Evolutionary conservation across 2,113 vertebrate genomes (phyloP).

Genomic region (Aleadryas rufinucha): DNA sequence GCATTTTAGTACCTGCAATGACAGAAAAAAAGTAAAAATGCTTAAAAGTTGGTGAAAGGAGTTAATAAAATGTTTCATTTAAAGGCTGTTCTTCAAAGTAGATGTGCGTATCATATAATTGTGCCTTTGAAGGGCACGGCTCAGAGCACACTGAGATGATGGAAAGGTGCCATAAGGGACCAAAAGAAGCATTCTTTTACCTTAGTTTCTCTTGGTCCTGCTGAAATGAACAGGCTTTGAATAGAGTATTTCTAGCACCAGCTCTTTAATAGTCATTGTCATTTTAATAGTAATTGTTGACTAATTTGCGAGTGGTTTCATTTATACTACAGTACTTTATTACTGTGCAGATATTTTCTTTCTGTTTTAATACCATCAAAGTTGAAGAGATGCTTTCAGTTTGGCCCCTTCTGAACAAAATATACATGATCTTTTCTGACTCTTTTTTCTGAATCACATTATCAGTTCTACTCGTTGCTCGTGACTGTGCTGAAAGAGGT

Average conservation of each 20-base stretch:
- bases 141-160: neutral
- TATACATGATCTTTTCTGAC: neutral
- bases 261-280: neutral
- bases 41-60: neutral
- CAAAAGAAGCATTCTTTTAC: neutral
- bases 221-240: neutral
- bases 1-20: neutral
- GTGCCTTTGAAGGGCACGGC: neutral
- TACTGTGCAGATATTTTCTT: neutral
- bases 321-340: neutral
- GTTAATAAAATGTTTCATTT: neutral
- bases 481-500: slow-evolving; percentile 85
- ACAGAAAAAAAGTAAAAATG: neutral
- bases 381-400: neutral
- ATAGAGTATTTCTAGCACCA: neutral
- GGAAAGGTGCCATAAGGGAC: neutral
- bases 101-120: neutral
- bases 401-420: neutral
- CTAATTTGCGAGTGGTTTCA: neutral
- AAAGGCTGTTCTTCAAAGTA: neutral
- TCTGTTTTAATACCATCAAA: neutral
- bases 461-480: slow-evolving; percentile 83
- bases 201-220: neutral
- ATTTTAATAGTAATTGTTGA: neutral
- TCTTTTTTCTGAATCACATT: slow-evolving; percentile 43